These are phyloP conservation scores for Myanophis thanlyinensis DNA, from an alignment of 2,113 vertebrate species.

Conservation along the genomic window DNA sequence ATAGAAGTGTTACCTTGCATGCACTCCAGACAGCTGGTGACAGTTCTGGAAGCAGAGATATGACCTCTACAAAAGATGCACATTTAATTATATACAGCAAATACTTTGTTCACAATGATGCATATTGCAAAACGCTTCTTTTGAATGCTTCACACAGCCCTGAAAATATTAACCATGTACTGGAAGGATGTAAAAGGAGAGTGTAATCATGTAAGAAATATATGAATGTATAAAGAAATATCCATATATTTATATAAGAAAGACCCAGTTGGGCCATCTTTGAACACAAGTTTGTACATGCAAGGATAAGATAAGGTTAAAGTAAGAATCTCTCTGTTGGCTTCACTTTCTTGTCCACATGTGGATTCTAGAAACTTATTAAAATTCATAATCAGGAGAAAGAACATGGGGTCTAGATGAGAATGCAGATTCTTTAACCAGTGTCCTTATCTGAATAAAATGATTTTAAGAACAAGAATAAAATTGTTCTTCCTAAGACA, in stretches of 20 bases:
- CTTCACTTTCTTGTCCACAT: not conserved
- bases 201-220: not conserved
- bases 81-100: not conserved
- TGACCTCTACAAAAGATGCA: not conserved
- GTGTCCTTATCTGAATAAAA: not conserved
- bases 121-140: not conserved
- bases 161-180: not conserved
- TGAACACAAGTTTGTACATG: not conserved
- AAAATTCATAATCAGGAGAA: not conserved
- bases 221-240: not conserved
- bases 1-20: not conserved
- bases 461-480: conserved; percentile 4
- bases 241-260: not conserved
- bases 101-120: not conserved
- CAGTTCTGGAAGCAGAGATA: not conserved
- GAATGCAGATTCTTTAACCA: not conserved
- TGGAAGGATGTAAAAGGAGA: not conserved
- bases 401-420: not conserved
- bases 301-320: not conserved
- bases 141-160: not conserved
- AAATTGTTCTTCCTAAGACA: not conserved
- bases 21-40: not conserved
- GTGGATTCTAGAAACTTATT: not conserved
- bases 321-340: not conserved
- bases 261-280: not conserved